phyloP scores from a whole-genome alignment of 2,888 invertebrate species.

The Acleris laterana region DNA sequence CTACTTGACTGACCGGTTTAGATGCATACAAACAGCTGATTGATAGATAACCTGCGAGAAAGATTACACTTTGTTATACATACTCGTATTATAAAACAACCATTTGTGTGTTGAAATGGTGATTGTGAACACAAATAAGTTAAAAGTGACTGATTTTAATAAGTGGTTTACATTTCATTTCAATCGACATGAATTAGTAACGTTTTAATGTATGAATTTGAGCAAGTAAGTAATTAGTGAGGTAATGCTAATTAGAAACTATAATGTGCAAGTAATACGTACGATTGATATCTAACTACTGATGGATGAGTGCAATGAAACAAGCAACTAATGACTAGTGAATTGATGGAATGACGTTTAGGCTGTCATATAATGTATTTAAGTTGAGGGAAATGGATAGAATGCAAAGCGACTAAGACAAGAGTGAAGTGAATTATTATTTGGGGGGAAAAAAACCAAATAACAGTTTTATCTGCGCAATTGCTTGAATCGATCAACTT shows the following conservation, averaged over 20 bases:
- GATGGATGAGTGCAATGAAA: background rate
- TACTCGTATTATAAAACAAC: background rate
- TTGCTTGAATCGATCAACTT: too few relatives aligned
- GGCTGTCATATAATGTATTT: background rate
- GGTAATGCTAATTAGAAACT: background rate
- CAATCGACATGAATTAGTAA: too few relatives aligned
- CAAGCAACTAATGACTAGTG: background rate
- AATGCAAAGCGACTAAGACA: background rate
- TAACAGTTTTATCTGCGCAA: too few relatives aligned
- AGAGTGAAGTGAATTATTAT: background rate
- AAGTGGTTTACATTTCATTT: too few relatives aligned
- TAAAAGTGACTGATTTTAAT: background rate
- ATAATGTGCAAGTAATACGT: background rate
- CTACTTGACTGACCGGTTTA: background rate
- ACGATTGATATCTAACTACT: slow-evolving; percentile 1
- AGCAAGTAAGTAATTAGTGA: slow-evolving; percentile 1
- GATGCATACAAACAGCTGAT: background rate
- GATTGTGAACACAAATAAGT: background rate
- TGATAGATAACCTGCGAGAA: background rate
- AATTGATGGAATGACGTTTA: background rate
- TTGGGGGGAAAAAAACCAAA: background rate
- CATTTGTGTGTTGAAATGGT: background rate
- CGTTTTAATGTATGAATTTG: background rate
- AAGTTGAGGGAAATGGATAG: background rate
- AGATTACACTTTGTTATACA: background rate